These are phyloP conservation scores for Drosophila sp. DNA, from an alignment of 1,140 invertebrate species.

Conservation along the genomic window DNA sequence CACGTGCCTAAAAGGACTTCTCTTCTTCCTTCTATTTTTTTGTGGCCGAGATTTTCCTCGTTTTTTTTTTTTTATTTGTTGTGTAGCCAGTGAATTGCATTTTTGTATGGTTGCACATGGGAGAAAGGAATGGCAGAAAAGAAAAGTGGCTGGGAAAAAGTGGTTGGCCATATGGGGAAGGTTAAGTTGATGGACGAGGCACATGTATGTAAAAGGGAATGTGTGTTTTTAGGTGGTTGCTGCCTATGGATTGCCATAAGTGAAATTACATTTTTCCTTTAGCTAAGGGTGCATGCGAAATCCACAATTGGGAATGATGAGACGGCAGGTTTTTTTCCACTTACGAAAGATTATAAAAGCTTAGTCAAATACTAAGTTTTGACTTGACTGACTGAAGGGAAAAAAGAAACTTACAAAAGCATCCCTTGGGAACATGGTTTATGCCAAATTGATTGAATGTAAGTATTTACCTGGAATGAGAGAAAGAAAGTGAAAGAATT, in stretches of 20 bases:
- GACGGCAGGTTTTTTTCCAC: constrained; percentile 34
- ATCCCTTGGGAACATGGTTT: neutral
- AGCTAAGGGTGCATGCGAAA: constrained; percentile 10
- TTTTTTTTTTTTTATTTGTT: constrained; percentile 21
- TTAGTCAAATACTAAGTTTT: constrained; percentile 32
- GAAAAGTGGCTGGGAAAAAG: constrained; percentile 31
- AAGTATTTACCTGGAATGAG: constrained; percentile 62
- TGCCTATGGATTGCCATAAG: constrained; percentile 38
- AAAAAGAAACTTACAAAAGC: constrained; percentile 1
- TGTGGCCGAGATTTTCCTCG: constrained; percentile 63
- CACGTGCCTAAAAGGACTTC: constrained; percentile 60
- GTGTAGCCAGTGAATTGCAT: constrained; percentile 63
- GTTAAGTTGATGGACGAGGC: constrained; percentile 12
- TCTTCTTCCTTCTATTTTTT: constrained; percentile 20
- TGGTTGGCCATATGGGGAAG: constrained; percentile 17
- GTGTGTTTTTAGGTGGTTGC: constrained; percentile 42
- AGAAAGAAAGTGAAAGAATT: neutral
- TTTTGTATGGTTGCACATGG: constrained; percentile 60
- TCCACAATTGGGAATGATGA: constrained; percentile 36
- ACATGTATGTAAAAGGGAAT: constrained; percentile 5
- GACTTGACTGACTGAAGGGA: neutral
- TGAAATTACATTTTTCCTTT: constrained; percentile 38
- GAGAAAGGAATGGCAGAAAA: constrained; percentile 13
- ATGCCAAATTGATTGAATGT: constrained; percentile 5
- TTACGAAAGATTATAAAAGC: constrained; percentile 27